Base-by-base conservation (phyloP, 1,140 invertebrate genomes). In the Bombus pyrosoma region DNA sequence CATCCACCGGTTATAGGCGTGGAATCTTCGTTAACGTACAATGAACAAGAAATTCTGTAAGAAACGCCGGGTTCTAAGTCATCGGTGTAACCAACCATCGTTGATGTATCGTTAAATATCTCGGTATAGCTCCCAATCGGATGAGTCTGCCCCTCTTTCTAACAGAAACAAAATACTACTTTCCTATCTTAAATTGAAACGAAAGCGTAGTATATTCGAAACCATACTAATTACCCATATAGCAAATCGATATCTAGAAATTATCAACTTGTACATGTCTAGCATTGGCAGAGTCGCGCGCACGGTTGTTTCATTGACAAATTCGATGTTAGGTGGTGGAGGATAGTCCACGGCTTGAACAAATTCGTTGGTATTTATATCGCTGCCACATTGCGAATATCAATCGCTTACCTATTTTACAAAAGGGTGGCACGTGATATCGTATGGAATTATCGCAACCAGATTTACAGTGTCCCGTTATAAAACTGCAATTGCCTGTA, bases 231-330 rank as follows among this genome's bases (percentile, higher is more conserved):
- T 87, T 79, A 87, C 87, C 59, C 34, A 0, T 57, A 84, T 18
- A 5, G 57, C 1, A 3, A 68, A 89, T 15, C 0, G 8, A 41
- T 90, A 89, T 8, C 9, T 2, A 28, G 41, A 28, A 1, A n/a
- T 0, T 39, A 64, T 43, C 37, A 62, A 4, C 8, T 87, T 47
- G 8, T 89, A 85, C n/a, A 82, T 69, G 0, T 90, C n/a, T 15
- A 28, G 62, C 5, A 59, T 10, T 53, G 85, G 25, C 34, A 87
- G 0, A n/a, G 8, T 12, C 1, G 15, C 68, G 2, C 12, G 3
- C 25, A 91, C 68, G 15, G 15, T 32, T 1, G 90, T 91, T 41
- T 81, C 39, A 6, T 71, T 89, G 22, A 59, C 22, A 15, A 43
- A 81, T 34, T 37, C 41, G 41, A 90, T 75, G 0, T 4, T 12